phyloP scores from a whole-genome alignment of 2,113 vertebrate genomes.

The Upupa epops region DNA sequence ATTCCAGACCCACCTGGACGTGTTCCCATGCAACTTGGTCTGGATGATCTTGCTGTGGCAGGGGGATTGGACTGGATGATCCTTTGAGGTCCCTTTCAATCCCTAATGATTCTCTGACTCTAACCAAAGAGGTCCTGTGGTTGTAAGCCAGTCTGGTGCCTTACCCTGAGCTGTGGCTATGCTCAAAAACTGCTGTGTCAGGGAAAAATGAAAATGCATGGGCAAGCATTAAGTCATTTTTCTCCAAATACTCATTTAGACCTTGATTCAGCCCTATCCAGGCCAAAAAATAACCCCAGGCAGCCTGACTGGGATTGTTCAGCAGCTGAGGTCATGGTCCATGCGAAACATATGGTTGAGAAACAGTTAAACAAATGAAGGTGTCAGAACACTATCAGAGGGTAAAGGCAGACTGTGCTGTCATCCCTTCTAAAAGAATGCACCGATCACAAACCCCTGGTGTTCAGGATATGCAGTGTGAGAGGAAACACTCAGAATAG shows the following conservation, averaged over 20 bases:
- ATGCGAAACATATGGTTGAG: background rate
- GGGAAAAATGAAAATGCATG: background rate
- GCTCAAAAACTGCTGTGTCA: background rate
- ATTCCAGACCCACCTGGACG: no score
- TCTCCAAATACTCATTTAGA: background rate
- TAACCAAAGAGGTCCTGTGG: no score
- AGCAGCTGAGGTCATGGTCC: background rate
- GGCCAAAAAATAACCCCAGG: background rate
- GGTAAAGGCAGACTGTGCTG: background rate
- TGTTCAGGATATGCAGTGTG: background rate
- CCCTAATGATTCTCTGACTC: no score
- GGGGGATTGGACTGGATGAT: no score
- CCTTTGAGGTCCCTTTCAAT: no score
- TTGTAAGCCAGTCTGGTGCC: rapidly evolving
- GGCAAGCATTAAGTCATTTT: background rate
- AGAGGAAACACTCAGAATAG: background rate
- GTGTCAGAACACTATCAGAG: background rate
- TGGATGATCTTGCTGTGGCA: no score
- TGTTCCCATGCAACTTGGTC: no score
- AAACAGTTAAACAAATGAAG: background rate
- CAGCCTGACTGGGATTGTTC: background rate
- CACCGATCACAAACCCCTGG: background rate
- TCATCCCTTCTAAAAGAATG: background rate
- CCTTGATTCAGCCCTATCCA: background rate
- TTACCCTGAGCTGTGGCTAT: background rate